Base-by-base conservation (phyloP, 2,113 vertebrate genomes). In the Alethe diademata region DNA sequence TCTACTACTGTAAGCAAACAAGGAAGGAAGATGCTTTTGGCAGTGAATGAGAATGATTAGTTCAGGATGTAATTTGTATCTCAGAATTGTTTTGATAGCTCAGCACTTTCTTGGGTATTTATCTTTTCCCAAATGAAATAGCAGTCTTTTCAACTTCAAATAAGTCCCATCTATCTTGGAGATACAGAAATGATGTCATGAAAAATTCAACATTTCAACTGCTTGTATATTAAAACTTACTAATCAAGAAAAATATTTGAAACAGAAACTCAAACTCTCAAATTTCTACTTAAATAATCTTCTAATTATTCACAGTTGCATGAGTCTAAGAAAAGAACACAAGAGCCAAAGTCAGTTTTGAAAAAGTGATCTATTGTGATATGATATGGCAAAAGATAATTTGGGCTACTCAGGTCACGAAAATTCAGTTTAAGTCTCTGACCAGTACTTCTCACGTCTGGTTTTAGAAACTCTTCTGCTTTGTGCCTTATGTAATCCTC, bases 51-150 rank as follows among this genome's bases (percentile, higher is more conserved):
- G 50, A 97, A 93, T 97, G 94, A 96, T 96, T 96, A 96, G 91
- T 76, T 93, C 92, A 97, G 95, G 93, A 94, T 97, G 94, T 89
- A 93, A 96, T 97, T 96, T 97, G 89, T 95, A 85, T 93, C 80
- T 84, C 93, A 95, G 91, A 96, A 96, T 95, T 95, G 94, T 97
- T 97, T 95, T 92, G 70, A 92, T 91, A 95, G 84, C 84, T 95
- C 94, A 96, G 93, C 95, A 96, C 51, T 95, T 96, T 96, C 94
- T 92, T 84, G 86, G 86, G 76, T 91, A 91, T 96, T 97, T 95
- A 89, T 95, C 94, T 95, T 92, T 89, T 42, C 89, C 70, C 86
- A 95, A 62, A 78, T 80, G 93, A 95, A 96, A 94, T 94, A 96
- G 86, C 75, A 95, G 73, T 85, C 94, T 95, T 91, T 97, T 95